Evolutionary conservation across 1,140 invertebrate genomes (phyloP).

Genomic region (Brachionus paranguensis): DNA sequence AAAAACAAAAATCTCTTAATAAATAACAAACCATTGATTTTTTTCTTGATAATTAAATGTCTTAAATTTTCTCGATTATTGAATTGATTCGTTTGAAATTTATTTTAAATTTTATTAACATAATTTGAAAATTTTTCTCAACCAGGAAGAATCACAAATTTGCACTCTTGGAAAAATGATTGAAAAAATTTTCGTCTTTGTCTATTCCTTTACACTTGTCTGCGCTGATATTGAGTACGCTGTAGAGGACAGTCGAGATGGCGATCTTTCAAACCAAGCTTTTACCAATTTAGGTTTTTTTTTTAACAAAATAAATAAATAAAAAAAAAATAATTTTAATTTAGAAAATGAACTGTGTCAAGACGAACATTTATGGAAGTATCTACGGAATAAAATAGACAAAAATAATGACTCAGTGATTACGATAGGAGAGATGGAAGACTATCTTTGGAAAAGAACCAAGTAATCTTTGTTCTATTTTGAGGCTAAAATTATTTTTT

Average conservation of each 20-base stretch:
- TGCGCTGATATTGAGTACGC: background rate
- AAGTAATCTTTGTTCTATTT: background rate
- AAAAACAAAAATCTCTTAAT: too few species aligned
- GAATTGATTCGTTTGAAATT: background rate
- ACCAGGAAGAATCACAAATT: constrained; percentile 5
- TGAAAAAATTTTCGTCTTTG: background rate
- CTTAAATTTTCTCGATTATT: background rate
- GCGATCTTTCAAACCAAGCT: background rate
- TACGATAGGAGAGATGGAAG: background rate
- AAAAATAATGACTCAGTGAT: background rate
- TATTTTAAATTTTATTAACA: background rate
- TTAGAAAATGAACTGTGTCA: constrained; percentile 2
- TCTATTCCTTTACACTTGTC: background rate
- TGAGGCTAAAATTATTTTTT: background rate
- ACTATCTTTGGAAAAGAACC: background rate
- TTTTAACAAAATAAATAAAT: background rate
- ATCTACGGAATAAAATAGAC: background rate
- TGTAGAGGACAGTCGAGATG: background rate
- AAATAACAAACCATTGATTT: too few species aligned
- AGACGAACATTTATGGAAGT: background rate
- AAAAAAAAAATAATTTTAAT: background rate
- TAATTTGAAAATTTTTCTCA: background rate
- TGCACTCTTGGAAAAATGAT: background rate
- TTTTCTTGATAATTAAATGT: background rate
- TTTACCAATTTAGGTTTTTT: background rate